A percentile compares a stretch with the other conserved stretches of the same genome.
phyloP scores from a whole-genome alignment of 1,140 invertebrate genomes.

The Cydia splendana region DNA sequence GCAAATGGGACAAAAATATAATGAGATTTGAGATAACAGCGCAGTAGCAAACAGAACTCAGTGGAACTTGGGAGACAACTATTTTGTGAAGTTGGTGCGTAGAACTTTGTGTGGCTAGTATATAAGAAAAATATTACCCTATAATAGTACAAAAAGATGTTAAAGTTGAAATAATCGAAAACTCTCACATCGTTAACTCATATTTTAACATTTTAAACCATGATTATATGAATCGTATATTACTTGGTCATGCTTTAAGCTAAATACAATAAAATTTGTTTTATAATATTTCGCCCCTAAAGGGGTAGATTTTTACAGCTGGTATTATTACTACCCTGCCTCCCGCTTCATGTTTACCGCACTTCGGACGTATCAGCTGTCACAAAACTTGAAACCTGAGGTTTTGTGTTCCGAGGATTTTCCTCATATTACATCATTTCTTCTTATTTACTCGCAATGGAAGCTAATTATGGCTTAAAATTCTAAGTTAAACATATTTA shows the following conservation, averaged over 20 bases:
- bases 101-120: constrained; percentile 42
- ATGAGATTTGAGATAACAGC: constrained; percentile 38
- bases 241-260: no score
- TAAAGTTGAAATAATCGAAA: neutral
- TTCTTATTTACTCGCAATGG: neutral
- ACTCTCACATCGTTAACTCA: neutral
- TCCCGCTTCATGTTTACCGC: constrained; percentile 35
- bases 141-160: neutral
- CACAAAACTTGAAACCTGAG: constrained; percentile 54
- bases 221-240: no score
- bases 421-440: constrained; percentile 47
- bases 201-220: no score
- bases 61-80: constrained; percentile 43
- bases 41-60: constrained; percentile 52
- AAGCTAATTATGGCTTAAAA: constrained; percentile 21
- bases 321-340: constrained; percentile 49
- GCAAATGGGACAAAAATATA: constrained; percentile 51
- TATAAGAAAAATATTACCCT: constrained; percentile 34
- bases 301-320: constrained; percentile 33
- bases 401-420: constrained; percentile 72
- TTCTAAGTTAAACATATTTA: neutral
- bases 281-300: constrained; percentile 5
- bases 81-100: constrained; percentile 55
- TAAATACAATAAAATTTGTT: neutral
- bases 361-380: constrained; percentile 43